Conservation (phyloP, 2,888 invertebrate species). For the Erebia epiphron region DNA sequence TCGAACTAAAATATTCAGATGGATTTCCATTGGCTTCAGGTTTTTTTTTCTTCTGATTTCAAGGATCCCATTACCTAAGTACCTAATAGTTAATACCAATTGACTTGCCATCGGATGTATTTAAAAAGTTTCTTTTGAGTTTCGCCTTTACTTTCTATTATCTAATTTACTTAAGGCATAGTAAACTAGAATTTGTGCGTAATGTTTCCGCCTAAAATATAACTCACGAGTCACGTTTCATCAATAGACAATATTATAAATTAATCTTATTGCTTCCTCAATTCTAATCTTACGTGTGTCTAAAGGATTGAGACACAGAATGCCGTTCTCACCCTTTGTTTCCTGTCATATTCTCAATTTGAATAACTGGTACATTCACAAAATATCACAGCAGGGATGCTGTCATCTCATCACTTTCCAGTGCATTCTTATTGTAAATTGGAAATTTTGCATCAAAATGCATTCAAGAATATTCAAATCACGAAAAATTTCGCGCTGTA, state of each 20-base stretch:
- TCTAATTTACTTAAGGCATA: too few relatives aligned
- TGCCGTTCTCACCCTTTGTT: not conserved
- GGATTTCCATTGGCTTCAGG: too few relatives aligned
- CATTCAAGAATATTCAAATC: not conserved
- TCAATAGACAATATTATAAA: not conserved
- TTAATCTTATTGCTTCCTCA: not conserved
- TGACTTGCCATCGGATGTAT: too few relatives aligned
- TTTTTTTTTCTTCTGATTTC: too few relatives aligned
- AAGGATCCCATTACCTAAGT: too few relatives aligned
- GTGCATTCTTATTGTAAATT: not conserved
- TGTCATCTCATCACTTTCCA: not conserved
- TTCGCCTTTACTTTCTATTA: too few relatives aligned
- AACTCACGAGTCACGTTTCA: too few relatives aligned
- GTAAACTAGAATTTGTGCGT: too few relatives aligned
- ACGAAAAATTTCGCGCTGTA: too few relatives aligned
- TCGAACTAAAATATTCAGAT: too few relatives aligned
- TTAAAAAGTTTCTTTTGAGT: too few relatives aligned
- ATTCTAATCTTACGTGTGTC: not conserved
- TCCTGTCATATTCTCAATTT: not conserved
- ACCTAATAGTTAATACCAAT: too few relatives aligned
- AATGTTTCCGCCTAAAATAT: not conserved
- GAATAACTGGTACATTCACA: not conserved
- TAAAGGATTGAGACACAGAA: not conserved
- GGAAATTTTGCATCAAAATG: not conserved
- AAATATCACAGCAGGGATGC: not conserved